Conservation (phyloP, 2,888 invertebrate species). For the Endomychus coccineus region DNA sequence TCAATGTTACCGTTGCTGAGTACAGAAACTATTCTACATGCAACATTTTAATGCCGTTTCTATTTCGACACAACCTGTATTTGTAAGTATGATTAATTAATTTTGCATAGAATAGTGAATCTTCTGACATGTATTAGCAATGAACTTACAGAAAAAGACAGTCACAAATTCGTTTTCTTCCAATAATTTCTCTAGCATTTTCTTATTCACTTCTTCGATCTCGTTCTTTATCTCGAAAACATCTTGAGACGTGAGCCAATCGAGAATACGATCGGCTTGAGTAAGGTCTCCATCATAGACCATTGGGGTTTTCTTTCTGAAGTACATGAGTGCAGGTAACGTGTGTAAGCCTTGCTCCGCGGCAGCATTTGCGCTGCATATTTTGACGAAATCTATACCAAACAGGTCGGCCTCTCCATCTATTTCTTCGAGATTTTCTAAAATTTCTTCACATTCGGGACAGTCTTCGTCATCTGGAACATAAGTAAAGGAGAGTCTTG, state of each 20-base stretch:
- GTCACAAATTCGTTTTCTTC: constrained; percentile 93
- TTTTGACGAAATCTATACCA: constrained; percentile 93
- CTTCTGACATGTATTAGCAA: too few species aligned
- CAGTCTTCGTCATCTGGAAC: constrained; percentile 79
- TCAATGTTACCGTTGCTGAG: too few species aligned
- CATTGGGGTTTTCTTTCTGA: constrained; percentile 71
- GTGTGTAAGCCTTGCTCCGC: constrained; percentile 75
- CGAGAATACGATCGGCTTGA: constrained; percentile 76
- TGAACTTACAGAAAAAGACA: constrained; percentile 93
- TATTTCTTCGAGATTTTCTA: constrained; percentile 85
- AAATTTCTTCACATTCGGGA: constrained; percentile 82
- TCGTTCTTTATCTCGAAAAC: constrained; percentile 93
- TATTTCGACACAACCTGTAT: too few species aligned
- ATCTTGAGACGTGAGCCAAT: constrained; percentile 90
- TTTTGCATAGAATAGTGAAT: too few species aligned
- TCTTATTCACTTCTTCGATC: constrained; percentile 94
- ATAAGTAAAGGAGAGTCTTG: neutral
- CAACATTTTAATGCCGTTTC: too few species aligned
- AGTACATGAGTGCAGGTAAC: constrained; percentile 81
- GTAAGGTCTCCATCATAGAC: constrained; percentile 84
- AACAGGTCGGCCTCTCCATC: constrained; percentile 90
- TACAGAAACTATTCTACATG: too few species aligned
- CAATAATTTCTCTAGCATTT: constrained; percentile 90
- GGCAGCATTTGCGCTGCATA: constrained; percentile 74
- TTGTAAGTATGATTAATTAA: too few species aligned